Percentiles rank a stretch among this genome's conserved stretches.
These are phyloP conservation scores for Hucho hucho DNA, from an alignment of 2,113 vertebrate genomes.

Conservation along the genomic window DNA sequence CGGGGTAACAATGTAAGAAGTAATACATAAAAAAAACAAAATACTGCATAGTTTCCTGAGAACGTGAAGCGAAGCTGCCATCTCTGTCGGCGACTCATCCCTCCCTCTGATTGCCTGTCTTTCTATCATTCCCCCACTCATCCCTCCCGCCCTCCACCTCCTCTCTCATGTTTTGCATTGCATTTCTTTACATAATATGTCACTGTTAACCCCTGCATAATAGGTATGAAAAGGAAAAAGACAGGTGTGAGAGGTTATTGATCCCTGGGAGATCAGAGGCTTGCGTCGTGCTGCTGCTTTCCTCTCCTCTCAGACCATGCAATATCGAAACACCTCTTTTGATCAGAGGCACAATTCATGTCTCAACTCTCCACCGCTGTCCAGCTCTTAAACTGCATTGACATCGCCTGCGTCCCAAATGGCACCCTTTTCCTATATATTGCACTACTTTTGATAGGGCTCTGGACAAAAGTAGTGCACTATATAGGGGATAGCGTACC, in stretches of 20 bases:
- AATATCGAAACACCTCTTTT: slow-evolving; percentile 10
- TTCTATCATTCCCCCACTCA: neutral
- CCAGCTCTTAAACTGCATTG: slow-evolving; percentile 3
- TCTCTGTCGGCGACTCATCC: too few species aligned
- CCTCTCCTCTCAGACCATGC: neutral
- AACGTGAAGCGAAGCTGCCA: too few species aligned
- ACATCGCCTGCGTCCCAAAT: neutral
- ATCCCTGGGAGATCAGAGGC: slow-evolving; percentile 20
- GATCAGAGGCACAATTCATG: slow-evolving; percentile 3
- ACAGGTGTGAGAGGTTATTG: slow-evolving; percentile 5
- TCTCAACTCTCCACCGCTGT: neutral
- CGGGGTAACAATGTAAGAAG: too few species aligned
- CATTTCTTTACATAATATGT: slow-evolving; percentile 12
- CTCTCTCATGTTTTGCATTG: neutral
- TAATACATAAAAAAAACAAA: too few species aligned
- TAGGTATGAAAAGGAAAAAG: neutral
- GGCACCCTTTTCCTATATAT: too few species aligned
- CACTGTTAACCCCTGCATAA: neutral
- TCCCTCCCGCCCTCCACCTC: neutral
- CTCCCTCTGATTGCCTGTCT: neutral
- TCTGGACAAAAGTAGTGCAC: too few species aligned
- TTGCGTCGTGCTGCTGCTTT: neutral
- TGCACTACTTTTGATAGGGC: too few species aligned
- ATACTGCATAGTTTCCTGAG: too few species aligned
- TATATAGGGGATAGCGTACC: too few species aligned